Evolutionary conservation across 2,888 invertebrate species (phyloP), one percentile per base, ranked within the genome.

Genomic region (Geotrupes spiniger): DNA sequence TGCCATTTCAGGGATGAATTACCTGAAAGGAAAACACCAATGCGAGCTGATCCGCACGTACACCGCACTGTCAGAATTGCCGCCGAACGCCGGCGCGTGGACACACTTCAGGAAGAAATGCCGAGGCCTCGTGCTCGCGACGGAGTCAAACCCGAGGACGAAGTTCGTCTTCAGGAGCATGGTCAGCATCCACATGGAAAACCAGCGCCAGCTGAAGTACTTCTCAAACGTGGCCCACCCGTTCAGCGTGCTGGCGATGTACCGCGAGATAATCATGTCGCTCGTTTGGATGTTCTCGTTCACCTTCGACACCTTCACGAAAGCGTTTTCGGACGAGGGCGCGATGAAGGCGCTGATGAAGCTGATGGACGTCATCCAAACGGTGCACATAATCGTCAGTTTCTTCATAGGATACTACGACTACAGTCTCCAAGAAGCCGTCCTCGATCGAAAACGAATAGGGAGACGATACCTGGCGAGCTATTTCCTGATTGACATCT

Each of bases 371-470:
- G 2, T 33, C 2, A n/a, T 27, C 10, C 31, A 39, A 10, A 6
- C 27, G 16, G 12, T 36, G 2, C 46, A 46, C 12, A 26, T 41
- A 2, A 2, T 46, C 2, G 10, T 26, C 3, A 11, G 33, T 21
- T 46, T 46, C 33, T 16, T 46, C 17, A 33, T 21, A 10, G 46
- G 46, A 11, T 46, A 26, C 15, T 16, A 41, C n/a, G 40, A 46
- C 11, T 15, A 36, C 21, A 16, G 25, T 8, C 27, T 25, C n/a
- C 29, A 39, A 6, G 33, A 25, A 5, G 17, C 40, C n/a, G 36
- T 40, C 8, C 17, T 46, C 16, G 36, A 36, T 2, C 36, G 10
- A n/a, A 46, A 46, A 25, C 6, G 1, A 1, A 27, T 46, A 11
- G 26, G 11, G 2, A n/a, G 4, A 0, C n/a, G 27, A 4, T 46